Base-by-base conservation (phyloP, 2,113 vertebrate genomes). In the Glaucomys volans region DNA sequence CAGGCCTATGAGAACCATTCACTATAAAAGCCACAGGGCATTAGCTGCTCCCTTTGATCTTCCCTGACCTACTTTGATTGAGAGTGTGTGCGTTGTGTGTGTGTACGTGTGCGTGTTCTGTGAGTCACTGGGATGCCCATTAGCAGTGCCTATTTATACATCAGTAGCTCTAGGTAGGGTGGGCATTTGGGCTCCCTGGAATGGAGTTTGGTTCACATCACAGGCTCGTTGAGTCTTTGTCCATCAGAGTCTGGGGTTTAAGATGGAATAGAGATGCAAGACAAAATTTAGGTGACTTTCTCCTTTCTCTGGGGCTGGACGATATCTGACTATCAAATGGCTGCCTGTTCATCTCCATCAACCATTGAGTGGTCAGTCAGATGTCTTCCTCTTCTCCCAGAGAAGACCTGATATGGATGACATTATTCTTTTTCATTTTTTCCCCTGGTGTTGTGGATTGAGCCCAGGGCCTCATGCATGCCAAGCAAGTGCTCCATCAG, bases 21-120 rank as follows among this genome's bases (percentile, higher is more conserved):
- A 42, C 16, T 35, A 42, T 44, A 90, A 64, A 97, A 95, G 13
- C 35, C 71, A 75, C 5, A 75, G 79, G 71, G 8, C 62, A 71
- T 64, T 37, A 69, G n/a, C 32, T 95, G 91, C 87, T 94, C 50
- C 12, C 75, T 95, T 96, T 97, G 86, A 76, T 93, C 80, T 87
- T 67, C 8, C 71, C 8, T 87, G 76, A 42, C 32, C n/a, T 81
- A 26, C 79, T 97, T 89, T 80, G 82, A 91, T 32, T 76, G 75
- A 44, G 24, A 47, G 5, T 95, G 30, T 42, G 54, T 37, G 32
- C 74, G 16, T 67, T 92, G 66, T 52, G 24, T 69, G 22, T 74
- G 24, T 66, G 57, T 57, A 28, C 52, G 22, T 95, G 11, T 66
- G 37, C 93, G 52, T 94, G 57, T 85, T 24, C 62, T 84, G 4